A percentile compares a stretch with the other conserved stretches of the same genome.
Conservation (phyloP, 2,888 invertebrate species). For the Pristionchus japonicus region DNA sequence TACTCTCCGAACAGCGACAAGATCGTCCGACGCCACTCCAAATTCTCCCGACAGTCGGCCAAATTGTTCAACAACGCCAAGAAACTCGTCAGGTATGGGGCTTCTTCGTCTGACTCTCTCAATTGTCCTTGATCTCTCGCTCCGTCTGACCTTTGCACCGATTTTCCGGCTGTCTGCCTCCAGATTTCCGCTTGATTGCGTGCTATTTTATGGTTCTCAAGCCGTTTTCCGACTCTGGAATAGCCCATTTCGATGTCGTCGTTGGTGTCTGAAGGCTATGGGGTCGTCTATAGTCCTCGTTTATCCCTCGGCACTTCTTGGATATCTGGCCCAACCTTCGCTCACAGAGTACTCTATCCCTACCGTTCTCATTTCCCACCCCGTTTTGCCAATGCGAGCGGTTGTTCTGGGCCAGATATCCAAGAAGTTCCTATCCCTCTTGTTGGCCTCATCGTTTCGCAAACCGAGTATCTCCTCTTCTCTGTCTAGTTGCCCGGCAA, state of each 20-base stretch:
- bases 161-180: neutral
- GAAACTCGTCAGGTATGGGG: conserved; percentile 28
- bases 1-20: neutral
- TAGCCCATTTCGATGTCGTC: neutral
- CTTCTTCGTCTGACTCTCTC: neutral
- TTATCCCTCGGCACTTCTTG: neutral
- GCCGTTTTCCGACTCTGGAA: too few species aligned
- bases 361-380: too few species aligned
- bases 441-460: neutral
- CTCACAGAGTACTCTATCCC: too few species aligned
- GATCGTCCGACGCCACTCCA: conserved; percentile 13
- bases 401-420: too few species aligned
- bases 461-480: neutral
- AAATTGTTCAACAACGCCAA: conserved; percentile 11
- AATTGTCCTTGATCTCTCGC: neutral
- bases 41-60: conserved; percentile 19
- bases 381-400: too few species aligned
- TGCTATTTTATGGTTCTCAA: neutral
- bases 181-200: neutral
- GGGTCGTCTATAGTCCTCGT: conserved; percentile 1
- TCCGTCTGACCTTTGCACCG: neutral
- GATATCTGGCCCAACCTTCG: too few species aligned
- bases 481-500: neutral
- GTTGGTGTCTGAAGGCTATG: neutral
- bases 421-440: neutral